phyloP scores from a whole-genome alignment of 2,113 vertebrate genomes.

The Aspiorhynchus laticeps region DNA sequence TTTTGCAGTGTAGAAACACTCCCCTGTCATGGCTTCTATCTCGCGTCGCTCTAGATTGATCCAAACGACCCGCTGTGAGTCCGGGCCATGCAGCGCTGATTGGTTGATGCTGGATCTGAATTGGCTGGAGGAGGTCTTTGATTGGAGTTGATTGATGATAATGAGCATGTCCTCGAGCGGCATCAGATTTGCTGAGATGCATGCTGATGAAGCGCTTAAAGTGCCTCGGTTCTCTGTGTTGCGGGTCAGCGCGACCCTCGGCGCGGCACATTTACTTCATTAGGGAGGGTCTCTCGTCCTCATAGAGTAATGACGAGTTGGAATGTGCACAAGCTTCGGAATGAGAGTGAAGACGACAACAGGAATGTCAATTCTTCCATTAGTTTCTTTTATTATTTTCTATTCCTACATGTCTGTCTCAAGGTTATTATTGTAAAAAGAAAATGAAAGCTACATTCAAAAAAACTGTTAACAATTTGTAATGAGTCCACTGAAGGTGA shows the following conservation, averaged over 20 bases:
- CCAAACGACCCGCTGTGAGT: neutral
- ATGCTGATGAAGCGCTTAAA: slow-evolving; percentile 24
- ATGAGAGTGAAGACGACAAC: neutral
- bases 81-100: neutral
- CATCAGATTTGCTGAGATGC: neutral
- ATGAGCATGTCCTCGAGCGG: neutral
- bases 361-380: slow-evolving; percentile 14
- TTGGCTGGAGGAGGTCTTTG: neutral
- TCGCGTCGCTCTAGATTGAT: neutral
- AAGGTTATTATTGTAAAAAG: neutral
- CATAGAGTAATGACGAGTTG: neutral
- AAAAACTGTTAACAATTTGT: no score
- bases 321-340: neutral
- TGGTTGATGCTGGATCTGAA: no score
- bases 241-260: no score
- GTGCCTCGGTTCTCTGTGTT: neutral
- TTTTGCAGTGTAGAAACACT: neutral
- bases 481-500: no score
- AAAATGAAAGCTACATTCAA: neutral
- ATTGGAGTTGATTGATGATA: slow-evolving; percentile 23
- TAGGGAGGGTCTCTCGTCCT: neutral
- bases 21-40: neutral
- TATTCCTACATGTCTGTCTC: neutral
- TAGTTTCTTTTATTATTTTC: slow-evolving; percentile 28
- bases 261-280: slow-evolving; percentile 5